Percentiles rank a stretch among this genome's conserved stretches.
These are phyloP conservation scores for Drosophila villosipedis DNA, from an alignment of 2,888 invertebrate species.

Conservation along the genomic window DNA sequence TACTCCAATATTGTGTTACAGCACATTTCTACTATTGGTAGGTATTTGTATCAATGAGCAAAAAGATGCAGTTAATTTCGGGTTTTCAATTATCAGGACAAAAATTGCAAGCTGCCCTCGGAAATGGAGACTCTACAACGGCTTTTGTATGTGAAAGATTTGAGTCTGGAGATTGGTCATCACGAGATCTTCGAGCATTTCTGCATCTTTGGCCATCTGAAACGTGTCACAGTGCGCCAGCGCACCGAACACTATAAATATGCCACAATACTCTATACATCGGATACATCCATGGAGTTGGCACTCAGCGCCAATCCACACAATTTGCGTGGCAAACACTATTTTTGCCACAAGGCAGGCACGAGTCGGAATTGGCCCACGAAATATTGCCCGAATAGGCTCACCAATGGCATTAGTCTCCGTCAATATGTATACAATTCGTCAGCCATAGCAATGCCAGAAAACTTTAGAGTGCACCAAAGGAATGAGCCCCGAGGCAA, in stretches of 20 bases:
- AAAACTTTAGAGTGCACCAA: neutral
- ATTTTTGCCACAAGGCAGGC: constrained; percentile 13
- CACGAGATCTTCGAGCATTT: constrained; percentile 28
- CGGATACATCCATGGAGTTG: neutral
- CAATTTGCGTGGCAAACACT: constrained; percentile 5
- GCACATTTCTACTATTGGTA: neutral
- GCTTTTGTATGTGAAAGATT: constrained; percentile 19
- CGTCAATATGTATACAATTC: constrained; percentile 20
- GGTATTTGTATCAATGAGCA: neutral
- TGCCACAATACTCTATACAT: constrained; percentile 16
- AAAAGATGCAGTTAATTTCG: neutral
- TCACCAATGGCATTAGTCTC: neutral
- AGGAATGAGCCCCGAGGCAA: neutral
- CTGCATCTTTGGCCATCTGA: constrained; percentile 24
- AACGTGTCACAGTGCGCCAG: constrained; percentile 20
- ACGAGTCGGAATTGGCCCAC: neutral
- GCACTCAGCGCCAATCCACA: constrained; percentile 34
- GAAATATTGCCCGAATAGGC: neutral
- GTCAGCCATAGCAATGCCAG: neutral
- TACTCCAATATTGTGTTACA: neutral
- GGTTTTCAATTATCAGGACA: neutral
- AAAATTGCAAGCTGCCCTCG: neutral
- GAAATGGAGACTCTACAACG: neutral
- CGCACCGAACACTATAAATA: constrained; percentile 15
- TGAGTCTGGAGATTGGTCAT: constrained; percentile 15